These are phyloP conservation scores for Melanerpes formicivorus DNA, from an alignment of 2,113 vertebrate genomes.

Conservation along the genomic window DNA sequence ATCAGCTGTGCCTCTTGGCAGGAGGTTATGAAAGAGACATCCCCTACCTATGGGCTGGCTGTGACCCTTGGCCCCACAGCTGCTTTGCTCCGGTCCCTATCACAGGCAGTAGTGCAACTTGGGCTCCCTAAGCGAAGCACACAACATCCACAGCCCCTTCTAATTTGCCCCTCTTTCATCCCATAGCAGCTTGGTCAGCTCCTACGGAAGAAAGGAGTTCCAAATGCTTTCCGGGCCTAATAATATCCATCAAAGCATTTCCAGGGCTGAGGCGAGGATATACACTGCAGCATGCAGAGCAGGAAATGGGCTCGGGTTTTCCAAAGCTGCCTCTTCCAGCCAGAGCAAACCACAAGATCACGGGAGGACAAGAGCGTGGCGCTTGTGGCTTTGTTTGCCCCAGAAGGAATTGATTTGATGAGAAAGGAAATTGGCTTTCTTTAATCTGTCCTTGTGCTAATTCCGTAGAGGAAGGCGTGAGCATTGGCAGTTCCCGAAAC, in stretches of 20 bases:
- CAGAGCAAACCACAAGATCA: constrained; percentile 62
- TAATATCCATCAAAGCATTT: constrained; percentile 78
- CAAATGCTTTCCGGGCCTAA: constrained; percentile 72
- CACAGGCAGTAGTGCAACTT: rapidly evolving
- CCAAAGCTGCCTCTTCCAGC: constrained; percentile 46
- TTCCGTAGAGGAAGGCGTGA: constrained; percentile 65
- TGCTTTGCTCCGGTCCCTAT: neutral
- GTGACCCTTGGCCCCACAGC: neutral
- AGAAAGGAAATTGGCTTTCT: constrained; percentile 69
- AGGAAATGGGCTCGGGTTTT: constrained; percentile 63
- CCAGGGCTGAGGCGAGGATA: constrained; percentile 61
- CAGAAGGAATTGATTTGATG: constrained; percentile 70
- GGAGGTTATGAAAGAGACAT: neutral
- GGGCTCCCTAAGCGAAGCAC: neutral
- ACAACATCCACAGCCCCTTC: constrained; percentile 33
- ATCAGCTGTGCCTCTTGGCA: neutral
- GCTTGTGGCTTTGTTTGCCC: constrained; percentile 50
- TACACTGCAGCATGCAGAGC: constrained; percentile 38
- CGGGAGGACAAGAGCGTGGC: constrained; percentile 7
- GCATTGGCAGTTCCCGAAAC: constrained; percentile 11
- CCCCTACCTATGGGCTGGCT: neutral
- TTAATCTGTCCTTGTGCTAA: constrained; percentile 70
- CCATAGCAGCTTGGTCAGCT: constrained; percentile 16
- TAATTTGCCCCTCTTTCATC: constrained; percentile 68
- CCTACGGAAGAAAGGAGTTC: constrained; percentile 61